Evolutionary conservation across 2,113 vertebrate genomes (phyloP), one percentile per base, ranked within the genome.

Genomic region (Antechinus flavipes): DNA sequence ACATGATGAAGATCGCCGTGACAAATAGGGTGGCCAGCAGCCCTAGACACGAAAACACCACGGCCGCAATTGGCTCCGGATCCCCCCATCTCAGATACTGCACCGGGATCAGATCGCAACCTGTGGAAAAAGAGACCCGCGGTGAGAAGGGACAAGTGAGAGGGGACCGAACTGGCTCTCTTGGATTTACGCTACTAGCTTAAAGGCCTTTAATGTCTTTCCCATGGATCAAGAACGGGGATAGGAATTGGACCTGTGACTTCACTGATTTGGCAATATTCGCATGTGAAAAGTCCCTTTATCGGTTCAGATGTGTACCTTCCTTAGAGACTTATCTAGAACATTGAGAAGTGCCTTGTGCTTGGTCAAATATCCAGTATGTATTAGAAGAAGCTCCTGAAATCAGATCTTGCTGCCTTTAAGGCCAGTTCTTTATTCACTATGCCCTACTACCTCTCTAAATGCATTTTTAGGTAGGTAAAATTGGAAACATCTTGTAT

Each of bases 71-170:
- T 35, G 99, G 99, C 94, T 99, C 99, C 0, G 99, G 99, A 95
- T 99, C 99, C 0, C 99, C 99, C 99, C 99, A 99, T 52, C 99
- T 98, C 91, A 99, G 99, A 93, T 99, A 99, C 96, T 99, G 99
- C 27, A 99, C 99, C 25, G 99, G 99, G 92, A 99, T 99, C 55
- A 99, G 98, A 95, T 99, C 99, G 97, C 99, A 99, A 94, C 99
- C 99, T 99, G 97, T 47, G 96, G 91, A 96, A 55, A 97, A 84
- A 97, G 58, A 96, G 92, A 97, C 35, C 96, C 53, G 93, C n/a
- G 58, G 42, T 53, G 27, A 84, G 89, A 97, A 54, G 47, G n/a
- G 91, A 84, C 14, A 23, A 76, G 6, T 58, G 49, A 54, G 16
- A 96, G 14, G 93, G 1, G 5, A 84, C 46, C 90, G 50, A 89